These are phyloP conservation scores for Thamnophis elegans DNA, from an alignment of 2,797 vertebrate species.

Conservation along the genomic window DNA sequence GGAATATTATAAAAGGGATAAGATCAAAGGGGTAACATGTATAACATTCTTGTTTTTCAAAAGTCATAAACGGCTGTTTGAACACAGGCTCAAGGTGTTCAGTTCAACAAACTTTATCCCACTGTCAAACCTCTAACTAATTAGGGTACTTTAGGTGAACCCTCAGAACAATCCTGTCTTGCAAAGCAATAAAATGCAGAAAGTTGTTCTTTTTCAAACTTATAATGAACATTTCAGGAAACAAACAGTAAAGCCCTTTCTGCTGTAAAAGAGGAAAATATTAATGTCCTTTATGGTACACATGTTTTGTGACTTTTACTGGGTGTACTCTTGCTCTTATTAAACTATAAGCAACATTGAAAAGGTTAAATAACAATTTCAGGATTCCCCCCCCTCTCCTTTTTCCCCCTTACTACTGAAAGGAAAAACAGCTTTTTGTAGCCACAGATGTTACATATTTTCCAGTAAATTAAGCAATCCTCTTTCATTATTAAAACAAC, in stretches of 20 bases:
- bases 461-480: slow-evolving; percentile 65
- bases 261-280: slow-evolving; percentile 43
- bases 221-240: slow-evolving; percentile 48
- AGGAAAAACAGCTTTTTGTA: slow-evolving; percentile 52
- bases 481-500: slow-evolving; percentile 72
- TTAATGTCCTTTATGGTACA: slow-evolving; percentile 63
- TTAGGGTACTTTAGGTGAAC: slow-evolving; percentile 44
- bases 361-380: slow-evolving; percentile 40
- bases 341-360: slow-evolving; percentile 48
- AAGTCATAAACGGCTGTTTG: slow-evolving; percentile 25
- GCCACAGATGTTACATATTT: slow-evolving; percentile 58
- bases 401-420: slow-evolving; percentile 38
- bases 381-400: not conserved
- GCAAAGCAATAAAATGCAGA: slow-evolving; percentile 56
- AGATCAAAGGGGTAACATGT: not conserved
- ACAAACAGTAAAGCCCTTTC: slow-evolving; percentile 46
- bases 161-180: slow-evolving; percentile 59
- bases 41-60: slow-evolving; percentile 28
- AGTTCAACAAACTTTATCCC: slow-evolving; percentile 49
- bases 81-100: slow-evolving; percentile 36
- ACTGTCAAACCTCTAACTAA: slow-evolving; percentile 57
- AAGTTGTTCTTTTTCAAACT: slow-evolving; percentile 60
- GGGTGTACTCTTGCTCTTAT: slow-evolving; percentile 15
- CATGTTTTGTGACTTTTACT: slow-evolving; percentile 54
- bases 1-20: not conserved